phyloP scores from a whole-genome alignment of 92 coral and sea anemone species.

The Porites divaricata region DNA sequence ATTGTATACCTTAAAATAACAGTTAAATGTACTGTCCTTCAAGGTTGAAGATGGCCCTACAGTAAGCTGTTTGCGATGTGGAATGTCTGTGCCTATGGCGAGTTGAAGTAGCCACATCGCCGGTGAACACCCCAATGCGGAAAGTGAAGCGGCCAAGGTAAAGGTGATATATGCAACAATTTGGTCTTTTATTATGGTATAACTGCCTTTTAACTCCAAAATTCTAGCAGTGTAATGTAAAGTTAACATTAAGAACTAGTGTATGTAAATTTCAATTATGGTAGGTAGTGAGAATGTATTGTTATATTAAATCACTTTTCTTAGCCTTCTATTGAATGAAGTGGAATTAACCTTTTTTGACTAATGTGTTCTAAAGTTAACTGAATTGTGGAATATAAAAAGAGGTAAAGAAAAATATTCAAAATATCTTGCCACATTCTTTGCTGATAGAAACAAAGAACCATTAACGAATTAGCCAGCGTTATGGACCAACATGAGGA shows the following conservation, averaged over 20 bases:
- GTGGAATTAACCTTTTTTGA: too few species aligned
- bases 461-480: conserved; percentile 8
- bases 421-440: neutral
- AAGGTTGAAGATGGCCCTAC: conserved; percentile 45
- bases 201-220: conserved; percentile 3
- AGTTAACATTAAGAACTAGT: too few species aligned
- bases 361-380: too few species aligned
- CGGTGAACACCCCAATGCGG: conserved; percentile 7
- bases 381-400: too few species aligned
- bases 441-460: conserved; percentile 40
- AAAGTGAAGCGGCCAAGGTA: conserved; percentile 35
- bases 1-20: conserved; percentile 1
- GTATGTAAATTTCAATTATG: neutral
- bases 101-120: conserved; percentile 22
- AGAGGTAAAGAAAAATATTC: too few species aligned
- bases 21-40: conserved; percentile 8
- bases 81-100: conserved; percentile 30
- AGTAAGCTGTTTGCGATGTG: conserved; percentile 26
- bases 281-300: too few species aligned
- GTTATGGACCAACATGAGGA: conserved; percentile 25
- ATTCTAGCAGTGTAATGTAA: too few species aligned
- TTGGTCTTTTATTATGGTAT: neutral
- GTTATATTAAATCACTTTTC: too few species aligned
- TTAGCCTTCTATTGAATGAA: too few species aligned
- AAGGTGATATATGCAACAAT: conserved; percentile 23